phyloP scores from a whole-genome alignment of 2,888 invertebrate species.

The Bruchidius siliquastri region DNA sequence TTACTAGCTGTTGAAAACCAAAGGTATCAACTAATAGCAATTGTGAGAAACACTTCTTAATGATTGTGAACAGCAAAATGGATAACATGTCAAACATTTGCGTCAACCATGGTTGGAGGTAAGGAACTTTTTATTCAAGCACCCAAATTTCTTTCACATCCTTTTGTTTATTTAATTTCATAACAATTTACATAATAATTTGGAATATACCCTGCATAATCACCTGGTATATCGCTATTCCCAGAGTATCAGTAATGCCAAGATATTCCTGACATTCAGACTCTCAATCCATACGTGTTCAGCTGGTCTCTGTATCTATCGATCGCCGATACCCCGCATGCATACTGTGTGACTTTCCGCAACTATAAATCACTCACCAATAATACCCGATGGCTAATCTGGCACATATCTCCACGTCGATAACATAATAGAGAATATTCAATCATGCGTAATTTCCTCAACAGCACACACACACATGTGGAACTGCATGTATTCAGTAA shows the following conservation, averaged over 20 bases:
- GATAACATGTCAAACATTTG: too few relatives aligned
- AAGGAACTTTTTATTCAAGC: too few relatives aligned
- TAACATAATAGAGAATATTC: constrained; percentile 16
- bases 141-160: too few relatives aligned
- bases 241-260: background rate
- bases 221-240: too few relatives aligned
- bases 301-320: background rate
- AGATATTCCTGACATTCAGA: background rate
- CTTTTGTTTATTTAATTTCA: too few relatives aligned
- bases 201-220: too few relatives aligned
- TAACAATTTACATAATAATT: too few relatives aligned
- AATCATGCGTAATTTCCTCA: constrained; percentile 21
- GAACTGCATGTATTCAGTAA: background rate
- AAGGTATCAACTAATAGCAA: too few relatives aligned
- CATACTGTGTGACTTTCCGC: background rate
- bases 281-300: background rate
- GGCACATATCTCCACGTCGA: constrained; percentile 12
- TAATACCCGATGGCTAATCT: constrained; percentile 4
- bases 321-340: background rate
- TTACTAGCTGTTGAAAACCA: too few relatives aligned
- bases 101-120: too few relatives aligned
- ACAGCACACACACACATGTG: background rate
- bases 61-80: too few relatives aligned
- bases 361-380: constrained; percentile 3
- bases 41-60: too few relatives aligned